phyloP scores from a whole-genome alignment of 2,888 invertebrate species.

The Diadegma fenestrale region DNA sequence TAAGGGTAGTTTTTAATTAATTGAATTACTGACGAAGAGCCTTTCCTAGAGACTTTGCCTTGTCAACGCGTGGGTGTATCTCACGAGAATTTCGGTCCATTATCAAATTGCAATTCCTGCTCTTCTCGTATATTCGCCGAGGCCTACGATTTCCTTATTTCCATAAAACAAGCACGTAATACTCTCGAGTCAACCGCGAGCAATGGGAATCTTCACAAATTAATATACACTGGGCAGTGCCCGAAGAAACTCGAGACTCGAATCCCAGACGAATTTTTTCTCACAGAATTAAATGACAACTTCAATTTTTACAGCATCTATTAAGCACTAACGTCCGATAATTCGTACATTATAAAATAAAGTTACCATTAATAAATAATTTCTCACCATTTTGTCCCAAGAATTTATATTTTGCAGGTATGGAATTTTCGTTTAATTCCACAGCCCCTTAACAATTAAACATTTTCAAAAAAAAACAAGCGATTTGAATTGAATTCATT shows the following conservation, averaged over 20 bases:
- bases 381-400: too few species aligned
- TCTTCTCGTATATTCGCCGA: conserved; percentile 1
- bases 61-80: conserved; percentile 1
- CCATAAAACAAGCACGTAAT: conserved; percentile 10
- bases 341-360: not conserved
- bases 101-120: conserved; percentile 39
- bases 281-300: not conserved
- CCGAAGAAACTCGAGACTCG: not conserved
- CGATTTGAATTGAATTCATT: too few species aligned
- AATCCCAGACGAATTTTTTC: not conserved
- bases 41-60: not conserved
- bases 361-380: not conserved
- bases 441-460: too few species aligned
- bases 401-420: too few species aligned
- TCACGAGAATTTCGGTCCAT: conserved; percentile 42
- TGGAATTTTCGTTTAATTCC: too few species aligned
- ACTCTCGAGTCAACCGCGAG: not conserved
- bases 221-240: not conserved
- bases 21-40: conserved; percentile 56
- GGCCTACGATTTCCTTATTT: conserved; percentile 19
- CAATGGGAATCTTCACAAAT: not conserved
- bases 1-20: conserved; percentile 63
- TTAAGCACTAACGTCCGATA: too few species aligned
- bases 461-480: too few species aligned
- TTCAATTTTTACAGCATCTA: too few species aligned